Base-by-base conservation (phyloP, 1,140 invertebrate species). In the Asobara japonica region DNA sequence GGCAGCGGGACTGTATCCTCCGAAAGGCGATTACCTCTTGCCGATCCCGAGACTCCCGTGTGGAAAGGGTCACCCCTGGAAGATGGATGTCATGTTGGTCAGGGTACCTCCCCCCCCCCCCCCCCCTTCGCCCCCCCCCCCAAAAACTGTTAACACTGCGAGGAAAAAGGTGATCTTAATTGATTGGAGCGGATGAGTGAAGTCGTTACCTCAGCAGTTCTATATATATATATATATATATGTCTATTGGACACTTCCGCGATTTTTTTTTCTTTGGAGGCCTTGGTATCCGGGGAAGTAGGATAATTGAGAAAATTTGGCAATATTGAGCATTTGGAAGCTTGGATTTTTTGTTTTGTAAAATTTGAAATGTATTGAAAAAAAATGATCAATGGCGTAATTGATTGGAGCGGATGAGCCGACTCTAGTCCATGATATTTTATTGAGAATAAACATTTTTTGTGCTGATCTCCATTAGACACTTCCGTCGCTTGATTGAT, bases 11-110 rank as follows among this genome's bases (percentile, higher is more conserved):
- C 78, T 76, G 13, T 18, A 45, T 45, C 74, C 51, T 56, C 3
- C 51, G 25, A 27, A 56, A 56, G 11, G 22, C 36, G 30, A 36
- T 36, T 65, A 33, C 20, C 62, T 65, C 31, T 36, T n/a, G 20
- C 31, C 62, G 30, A 16, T 60, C 20, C 31, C 18, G 30, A 18
- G 18, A 30, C 60, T 45, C 61, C 38, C 33, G 22, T 68, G 76
- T 74, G 72, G 74, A 80, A 75, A 80, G 73, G 79, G 75, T 79
- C 78, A 79, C 78, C 62, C 41, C 56, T 76, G 74, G 69, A 83
- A 82, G 79, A 82, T 82, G 74, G 66, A 83, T 81, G 72, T 72
- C 73, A 70, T 51, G 73, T 60, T 56, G 18, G 8, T 18, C 20
- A 66, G 22, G 16, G 30, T 22, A 11, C 11, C 64, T 27, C 16